Conservation (phyloP, 2,113 vertebrate genomes). For the Parus major region DNA sequence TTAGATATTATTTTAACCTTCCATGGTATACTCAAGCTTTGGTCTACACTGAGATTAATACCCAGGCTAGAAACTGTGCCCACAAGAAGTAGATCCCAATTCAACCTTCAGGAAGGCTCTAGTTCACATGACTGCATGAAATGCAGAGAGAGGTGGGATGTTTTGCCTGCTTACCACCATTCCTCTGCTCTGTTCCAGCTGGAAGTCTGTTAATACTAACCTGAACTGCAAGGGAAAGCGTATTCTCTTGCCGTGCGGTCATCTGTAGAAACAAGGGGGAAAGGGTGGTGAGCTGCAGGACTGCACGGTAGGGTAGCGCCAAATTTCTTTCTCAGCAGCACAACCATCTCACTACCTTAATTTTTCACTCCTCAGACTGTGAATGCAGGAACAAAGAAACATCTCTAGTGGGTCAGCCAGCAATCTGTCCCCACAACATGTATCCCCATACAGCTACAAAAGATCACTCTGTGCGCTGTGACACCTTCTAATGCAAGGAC, state of each 20-base stretch:
- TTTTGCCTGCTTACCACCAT: not conserved
- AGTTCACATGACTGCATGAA: not conserved
- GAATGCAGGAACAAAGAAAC: not conserved
- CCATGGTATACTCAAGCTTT: not conserved
- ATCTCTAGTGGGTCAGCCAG: not conserved
- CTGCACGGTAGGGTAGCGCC: not conserved
- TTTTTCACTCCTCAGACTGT: not conserved
- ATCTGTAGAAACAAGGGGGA: constrained; percentile 19
- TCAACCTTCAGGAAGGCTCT: not conserved
- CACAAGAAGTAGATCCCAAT: not conserved
- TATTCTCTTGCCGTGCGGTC: not conserved
- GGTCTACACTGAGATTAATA: not conserved
- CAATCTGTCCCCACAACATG: fast-evolving
- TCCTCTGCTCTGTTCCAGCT: not conserved
- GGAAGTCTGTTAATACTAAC: not conserved
- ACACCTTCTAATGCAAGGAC: not conserved
- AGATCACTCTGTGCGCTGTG: not conserved
- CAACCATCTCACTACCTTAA: not conserved
- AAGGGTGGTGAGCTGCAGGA: not conserved
- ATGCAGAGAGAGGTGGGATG: not conserved
- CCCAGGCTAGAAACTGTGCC: not conserved
- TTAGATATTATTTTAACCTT: not conserved
- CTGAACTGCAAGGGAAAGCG: constrained; percentile 29
- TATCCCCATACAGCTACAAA: not conserved
- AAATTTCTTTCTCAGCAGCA: not conserved